A percentile compares a stretch with the other conserved stretches of the same genome.
Conservation (phyloP, 2,113 vertebrate species). For the Thalassarche chlororhynchos region DNA sequence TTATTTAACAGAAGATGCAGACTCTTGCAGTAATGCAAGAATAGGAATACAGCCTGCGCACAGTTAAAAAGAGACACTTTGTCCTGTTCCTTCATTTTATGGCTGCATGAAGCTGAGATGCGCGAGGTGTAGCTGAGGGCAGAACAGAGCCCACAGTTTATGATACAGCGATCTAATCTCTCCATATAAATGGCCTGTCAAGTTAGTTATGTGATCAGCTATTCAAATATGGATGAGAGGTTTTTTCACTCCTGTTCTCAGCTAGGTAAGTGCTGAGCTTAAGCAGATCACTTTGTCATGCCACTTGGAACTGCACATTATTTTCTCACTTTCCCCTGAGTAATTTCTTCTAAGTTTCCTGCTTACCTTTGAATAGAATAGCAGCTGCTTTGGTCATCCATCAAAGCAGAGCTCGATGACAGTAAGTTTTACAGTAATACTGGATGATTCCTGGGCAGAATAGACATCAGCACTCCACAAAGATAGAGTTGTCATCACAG, state of each 20-base stretch:
- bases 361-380: not conserved
- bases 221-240: slow-evolving; percentile 4
- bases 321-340: not conserved
- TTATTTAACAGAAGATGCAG: not conserved
- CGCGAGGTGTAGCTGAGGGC: not conserved
- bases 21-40: fast-evolving
- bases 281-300: slow-evolving; percentile 36
- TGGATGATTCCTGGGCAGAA: slow-evolving; percentile 14
- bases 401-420: slow-evolving; percentile 2
- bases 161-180: not conserved
- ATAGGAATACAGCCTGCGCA: fast-evolving
- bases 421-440: slow-evolving; percentile 17
- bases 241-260: not conserved
- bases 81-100: not conserved
- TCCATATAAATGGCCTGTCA: slow-evolving; percentile 9
- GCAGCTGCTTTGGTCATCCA: slow-evolving; percentile 39
- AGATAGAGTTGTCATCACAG: slow-evolving; percentile 29
- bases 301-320: not conserved
- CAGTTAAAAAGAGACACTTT: fast-evolving
- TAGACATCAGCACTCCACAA: not conserved
- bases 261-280: slow-evolving; percentile 7
- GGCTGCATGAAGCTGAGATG: not conserved
- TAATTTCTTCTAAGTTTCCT: slow-evolving; percentile 6
- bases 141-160: not conserved
- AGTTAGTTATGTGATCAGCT: not conserved